These are phyloP conservation scores for Dendrolimus punctatus DNA, from an alignment of 1,140 invertebrate species.

Conservation along the genomic window DNA sequence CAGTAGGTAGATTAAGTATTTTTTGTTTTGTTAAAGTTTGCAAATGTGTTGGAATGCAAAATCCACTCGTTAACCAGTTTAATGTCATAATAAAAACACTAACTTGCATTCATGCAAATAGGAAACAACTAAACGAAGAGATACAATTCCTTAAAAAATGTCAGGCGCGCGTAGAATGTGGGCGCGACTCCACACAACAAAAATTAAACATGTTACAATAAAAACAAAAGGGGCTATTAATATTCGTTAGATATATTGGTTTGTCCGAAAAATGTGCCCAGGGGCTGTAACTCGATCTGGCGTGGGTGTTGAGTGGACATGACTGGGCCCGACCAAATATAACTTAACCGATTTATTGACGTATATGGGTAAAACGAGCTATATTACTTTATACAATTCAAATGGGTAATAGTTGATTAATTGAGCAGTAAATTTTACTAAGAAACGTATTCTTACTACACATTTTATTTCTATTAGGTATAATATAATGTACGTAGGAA, in stretches of 20 bases:
- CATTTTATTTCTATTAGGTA: no score
- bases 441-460: no score
- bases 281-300: constrained; percentile 55
- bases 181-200: constrained; percentile 25
- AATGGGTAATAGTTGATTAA: no score
- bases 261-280: constrained; percentile 64
- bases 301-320: constrained; percentile 57
- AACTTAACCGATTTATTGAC: constrained; percentile 44
- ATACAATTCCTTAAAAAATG: constrained; percentile 16
- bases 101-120: no score
- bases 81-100: no score
- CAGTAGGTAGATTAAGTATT: no score
- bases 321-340: constrained; percentile 27
- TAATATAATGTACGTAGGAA: no score
- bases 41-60: no score
- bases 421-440: no score
- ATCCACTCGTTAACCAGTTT: no score
- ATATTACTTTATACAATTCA: no score
- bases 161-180: constrained; percentile 26
- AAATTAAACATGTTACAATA: constrained; percentile 40
- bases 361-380: background rate
- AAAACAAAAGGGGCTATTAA: constrained; percentile 62
- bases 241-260: constrained; percentile 69
- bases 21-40: no score
- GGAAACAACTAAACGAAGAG: background rate